A percentile compares a stretch with the other conserved stretches of the same genome.
Evolutionary conservation across 2,113 vertebrate species (phyloP).

Genomic region (Hippopotamus amphibius): DNA sequence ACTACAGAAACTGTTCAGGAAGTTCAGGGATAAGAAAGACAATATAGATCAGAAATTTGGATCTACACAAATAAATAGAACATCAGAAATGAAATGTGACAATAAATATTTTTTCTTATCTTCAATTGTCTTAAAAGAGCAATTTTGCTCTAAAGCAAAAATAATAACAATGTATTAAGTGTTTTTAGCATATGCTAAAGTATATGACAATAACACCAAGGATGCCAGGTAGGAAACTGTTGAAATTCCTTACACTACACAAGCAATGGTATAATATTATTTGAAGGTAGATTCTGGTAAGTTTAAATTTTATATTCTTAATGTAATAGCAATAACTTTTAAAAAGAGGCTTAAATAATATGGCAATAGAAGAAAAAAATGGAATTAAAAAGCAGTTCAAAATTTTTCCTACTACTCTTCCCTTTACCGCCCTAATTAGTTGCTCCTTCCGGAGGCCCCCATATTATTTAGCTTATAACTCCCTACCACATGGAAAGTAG

Average conservation of each 20-base stretch:
- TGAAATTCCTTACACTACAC: background rate
- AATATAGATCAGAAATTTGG: background rate
- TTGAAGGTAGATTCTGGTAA: background rate
- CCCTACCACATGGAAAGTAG: background rate
- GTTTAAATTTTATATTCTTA: background rate
- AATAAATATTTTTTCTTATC: background rate
- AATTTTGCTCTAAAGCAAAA: constrained; percentile 8
- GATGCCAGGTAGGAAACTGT: background rate
- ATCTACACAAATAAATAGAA: background rate
- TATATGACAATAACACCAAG: background rate
- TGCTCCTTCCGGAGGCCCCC: background rate
- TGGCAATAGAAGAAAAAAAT: background rate
- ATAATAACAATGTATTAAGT: background rate
- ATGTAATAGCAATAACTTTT: background rate
- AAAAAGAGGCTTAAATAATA: background rate
- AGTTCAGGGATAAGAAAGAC: background rate
- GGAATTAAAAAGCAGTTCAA: background rate
- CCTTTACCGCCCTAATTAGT: background rate
- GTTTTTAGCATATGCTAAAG: background rate
- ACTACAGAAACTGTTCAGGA: background rate
- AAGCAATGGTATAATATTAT: background rate
- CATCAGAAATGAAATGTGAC: background rate
- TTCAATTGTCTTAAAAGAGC: background rate
- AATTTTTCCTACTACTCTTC: background rate
- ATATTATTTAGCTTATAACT: background rate